phyloP scores from a whole-genome alignment of 53 echinoderm and acorn worm species.

The Mesocentrotus franciscanus region DNA sequence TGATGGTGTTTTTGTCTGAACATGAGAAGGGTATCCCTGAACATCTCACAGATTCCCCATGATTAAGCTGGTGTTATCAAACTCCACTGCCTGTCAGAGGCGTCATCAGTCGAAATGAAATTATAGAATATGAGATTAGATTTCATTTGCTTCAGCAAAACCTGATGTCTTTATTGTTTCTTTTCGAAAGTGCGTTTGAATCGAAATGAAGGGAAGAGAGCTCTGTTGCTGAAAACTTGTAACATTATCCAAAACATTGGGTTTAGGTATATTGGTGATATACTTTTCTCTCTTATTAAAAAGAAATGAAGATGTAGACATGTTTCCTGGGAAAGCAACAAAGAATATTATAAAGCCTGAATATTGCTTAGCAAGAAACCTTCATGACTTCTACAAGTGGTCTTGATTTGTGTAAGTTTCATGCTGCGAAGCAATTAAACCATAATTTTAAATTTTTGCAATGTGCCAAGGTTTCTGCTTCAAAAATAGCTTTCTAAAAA shows the following conservation, averaged over 20 bases:
- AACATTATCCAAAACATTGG: background rate
- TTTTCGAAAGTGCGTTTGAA: background rate
- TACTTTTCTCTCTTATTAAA: no score
- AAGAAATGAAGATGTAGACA: no score
- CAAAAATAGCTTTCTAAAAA: no score
- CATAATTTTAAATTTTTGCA: no score
- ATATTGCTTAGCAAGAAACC: no score
- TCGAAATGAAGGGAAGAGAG: background rate
- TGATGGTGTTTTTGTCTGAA: slow-evolving; percentile 38
- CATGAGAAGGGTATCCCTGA: slow-evolving; percentile 5
- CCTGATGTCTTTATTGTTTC: background rate
- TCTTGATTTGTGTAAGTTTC: no score
- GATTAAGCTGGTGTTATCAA: background rate
- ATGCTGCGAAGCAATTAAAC: no score
- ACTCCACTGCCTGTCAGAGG: background rate
- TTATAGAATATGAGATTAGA: background rate
- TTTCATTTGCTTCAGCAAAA: slow-evolving; percentile 11
- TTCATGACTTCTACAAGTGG: no score
- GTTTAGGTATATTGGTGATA: background rate
- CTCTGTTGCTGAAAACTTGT: background rate
- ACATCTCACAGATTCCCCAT: background rate
- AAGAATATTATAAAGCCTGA: no score
- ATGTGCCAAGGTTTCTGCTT: no score
- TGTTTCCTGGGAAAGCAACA: no score
- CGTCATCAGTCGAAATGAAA: slow-evolving; percentile 18